Conservation (phyloP, 2,113 vertebrate species). For the Phalacrocorax brasilianus region DNA sequence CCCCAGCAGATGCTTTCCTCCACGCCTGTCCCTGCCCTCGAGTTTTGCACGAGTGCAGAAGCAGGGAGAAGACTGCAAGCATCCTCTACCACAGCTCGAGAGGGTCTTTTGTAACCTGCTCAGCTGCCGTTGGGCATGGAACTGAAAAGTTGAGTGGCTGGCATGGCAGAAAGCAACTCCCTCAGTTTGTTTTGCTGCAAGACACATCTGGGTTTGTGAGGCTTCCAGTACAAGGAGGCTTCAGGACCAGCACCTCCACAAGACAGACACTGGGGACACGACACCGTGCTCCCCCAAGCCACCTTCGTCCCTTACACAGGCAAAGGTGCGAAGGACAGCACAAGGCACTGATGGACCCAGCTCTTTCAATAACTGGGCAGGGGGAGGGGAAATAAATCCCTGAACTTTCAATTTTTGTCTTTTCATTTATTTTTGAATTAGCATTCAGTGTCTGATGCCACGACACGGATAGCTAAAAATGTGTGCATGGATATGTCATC, state of each 20-base stretch:
- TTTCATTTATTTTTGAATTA: slow-evolving; percentile 32
- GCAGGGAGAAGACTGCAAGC: neutral
- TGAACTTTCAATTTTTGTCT: neutral
- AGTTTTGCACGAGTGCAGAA: neutral
- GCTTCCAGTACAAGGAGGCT: neutral
- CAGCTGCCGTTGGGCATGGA: neutral
- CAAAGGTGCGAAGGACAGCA: neutral
- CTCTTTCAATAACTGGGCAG: fast-evolving
- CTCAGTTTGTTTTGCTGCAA: neutral
- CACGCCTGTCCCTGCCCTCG: neutral
- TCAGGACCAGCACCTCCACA: neutral
- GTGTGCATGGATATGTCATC: slow-evolving; percentile 34
- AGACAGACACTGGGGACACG: neutral
- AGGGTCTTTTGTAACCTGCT: neutral
- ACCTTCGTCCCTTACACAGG: neutral
- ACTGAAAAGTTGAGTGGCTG: neutral
- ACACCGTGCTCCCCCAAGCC: fast-evolving
- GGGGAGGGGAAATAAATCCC: neutral
- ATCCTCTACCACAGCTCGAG: fast-evolving
- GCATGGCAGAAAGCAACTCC: neutral
- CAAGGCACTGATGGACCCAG: neutral
- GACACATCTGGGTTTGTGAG: neutral
- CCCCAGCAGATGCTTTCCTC: neutral
- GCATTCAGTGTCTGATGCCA: neutral
- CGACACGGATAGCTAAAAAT: slow-evolving; percentile 45